Percentiles rank a stretch among this genome's conserved stretches.
phyloP scores from a whole-genome alignment of 2,797 vertebrate genomes.

The Sebastes umbrosus region DNA sequence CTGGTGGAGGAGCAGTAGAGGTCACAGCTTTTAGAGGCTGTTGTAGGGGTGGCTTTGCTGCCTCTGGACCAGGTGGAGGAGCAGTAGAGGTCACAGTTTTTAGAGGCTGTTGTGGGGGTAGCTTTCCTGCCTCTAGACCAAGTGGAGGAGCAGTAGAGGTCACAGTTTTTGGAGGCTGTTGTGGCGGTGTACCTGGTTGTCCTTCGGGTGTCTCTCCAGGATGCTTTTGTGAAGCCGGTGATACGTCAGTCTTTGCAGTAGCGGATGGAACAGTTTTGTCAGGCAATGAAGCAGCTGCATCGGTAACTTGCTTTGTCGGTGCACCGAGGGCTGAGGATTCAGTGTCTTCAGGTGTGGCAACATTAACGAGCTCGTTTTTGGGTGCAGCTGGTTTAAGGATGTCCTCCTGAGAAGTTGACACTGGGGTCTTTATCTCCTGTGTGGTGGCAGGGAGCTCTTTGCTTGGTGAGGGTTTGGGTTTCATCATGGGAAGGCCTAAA shows the following conservation, averaged over 20 bases:
- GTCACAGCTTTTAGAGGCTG: slow-evolving; percentile 50
- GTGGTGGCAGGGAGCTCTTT: slow-evolving; percentile 60
- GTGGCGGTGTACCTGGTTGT: slow-evolving; percentile 37
- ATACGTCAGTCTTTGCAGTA: slow-evolving; percentile 38
- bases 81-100: slow-evolving; percentile 14
- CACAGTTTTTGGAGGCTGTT: slow-evolving; percentile 50
- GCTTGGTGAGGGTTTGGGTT: slow-evolving; percentile 72
- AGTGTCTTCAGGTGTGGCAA: slow-evolving; percentile 32
- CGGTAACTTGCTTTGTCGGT: slow-evolving; percentile 36
- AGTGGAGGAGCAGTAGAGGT: slow-evolving; percentile 11
- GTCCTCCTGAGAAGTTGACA: slow-evolving; percentile 37
- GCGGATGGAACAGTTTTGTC: slow-evolving; percentile 40
- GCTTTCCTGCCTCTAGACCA: slow-evolving; percentile 13
- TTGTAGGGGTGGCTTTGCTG: slow-evolving; percentile 33
- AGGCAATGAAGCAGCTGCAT: slow-evolving; percentile 33
- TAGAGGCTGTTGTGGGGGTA: slow-evolving; percentile 55
- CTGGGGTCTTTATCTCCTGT: slow-evolving; percentile 32
- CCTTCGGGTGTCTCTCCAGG: slow-evolving; percentile 18
- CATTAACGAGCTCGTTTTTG: slow-evolving; percentile 12
- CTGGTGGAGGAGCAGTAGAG: neutral
- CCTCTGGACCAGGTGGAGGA: neutral
- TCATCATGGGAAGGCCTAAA: slow-evolving; percentile 77
- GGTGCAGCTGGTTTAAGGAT: slow-evolving; percentile 10
- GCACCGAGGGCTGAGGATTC: neutral
- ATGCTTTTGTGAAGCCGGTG: slow-evolving; percentile 37